Evolutionary conservation across 2,797 vertebrate genomes (phyloP).

Genomic region (Merluccius polli): DNA sequence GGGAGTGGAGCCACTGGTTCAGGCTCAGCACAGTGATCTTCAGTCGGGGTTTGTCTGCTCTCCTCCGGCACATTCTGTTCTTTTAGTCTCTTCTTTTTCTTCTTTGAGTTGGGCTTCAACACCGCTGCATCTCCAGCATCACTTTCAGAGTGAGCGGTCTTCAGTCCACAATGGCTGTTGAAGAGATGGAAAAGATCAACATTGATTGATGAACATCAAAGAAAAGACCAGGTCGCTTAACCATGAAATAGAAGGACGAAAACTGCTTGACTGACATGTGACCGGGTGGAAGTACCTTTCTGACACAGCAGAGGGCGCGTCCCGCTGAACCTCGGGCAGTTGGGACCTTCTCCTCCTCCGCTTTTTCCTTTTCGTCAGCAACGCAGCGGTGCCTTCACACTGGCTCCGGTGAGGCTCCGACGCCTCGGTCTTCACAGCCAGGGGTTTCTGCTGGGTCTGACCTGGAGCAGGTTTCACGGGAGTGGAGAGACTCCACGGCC

Average conservation of each 20-base stretch:
- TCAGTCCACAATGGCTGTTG: conserved; percentile 34
- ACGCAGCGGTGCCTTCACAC: conserved; percentile 16
- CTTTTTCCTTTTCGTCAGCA: conserved; percentile 46
- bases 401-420: background rate
- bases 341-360: conserved; percentile 58
- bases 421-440: background rate
- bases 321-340: conserved; percentile 35
- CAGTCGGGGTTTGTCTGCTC: conserved; percentile 35
- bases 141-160: conserved; percentile 15
- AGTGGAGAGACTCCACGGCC: conserved; percentile 63
- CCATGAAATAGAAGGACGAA: no score
- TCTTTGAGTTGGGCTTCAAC: conserved; percentile 60
- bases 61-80: conserved; percentile 51
- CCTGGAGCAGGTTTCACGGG: conserved; percentile 16
- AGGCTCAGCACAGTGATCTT: conserved; percentile 16
- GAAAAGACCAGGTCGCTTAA: background rate
- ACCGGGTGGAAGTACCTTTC: conserved; percentile 58
- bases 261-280: no score
- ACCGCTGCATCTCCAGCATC: conserved; percentile 21
- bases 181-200: background rate
- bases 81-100: conserved; percentile 65
- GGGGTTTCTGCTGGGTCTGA: conserved; percentile 5
- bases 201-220: background rate
- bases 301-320: conserved; percentile 23
- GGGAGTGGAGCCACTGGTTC: background rate